Evolutionary conservation across 2,113 vertebrate species (phyloP).

Genomic region (Poecile atricapillus): DNA sequence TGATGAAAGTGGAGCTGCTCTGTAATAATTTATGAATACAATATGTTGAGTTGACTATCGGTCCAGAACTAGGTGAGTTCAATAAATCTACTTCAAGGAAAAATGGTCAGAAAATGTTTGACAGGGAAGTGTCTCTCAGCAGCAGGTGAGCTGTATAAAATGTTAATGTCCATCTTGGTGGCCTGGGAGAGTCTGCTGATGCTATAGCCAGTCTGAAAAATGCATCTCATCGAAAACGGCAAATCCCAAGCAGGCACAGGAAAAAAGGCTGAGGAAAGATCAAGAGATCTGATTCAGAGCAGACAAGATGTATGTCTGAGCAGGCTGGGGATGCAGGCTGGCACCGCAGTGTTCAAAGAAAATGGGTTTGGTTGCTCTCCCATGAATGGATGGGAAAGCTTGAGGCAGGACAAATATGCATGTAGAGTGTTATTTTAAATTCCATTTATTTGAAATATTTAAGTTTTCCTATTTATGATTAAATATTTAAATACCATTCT

Average conservation of each 20-base stretch:
- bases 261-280: background rate
- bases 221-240: background rate
- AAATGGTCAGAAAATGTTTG: background rate
- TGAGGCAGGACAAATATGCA: background rate
- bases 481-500: background rate
- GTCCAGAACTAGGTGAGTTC: background rate
- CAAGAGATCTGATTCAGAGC: background rate
- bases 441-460: background rate
- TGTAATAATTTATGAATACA: slow-evolving; percentile 12
- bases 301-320: background rate
- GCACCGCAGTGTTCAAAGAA: background rate
- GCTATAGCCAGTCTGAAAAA: background rate
- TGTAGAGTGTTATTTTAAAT: background rate
- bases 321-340: background rate
- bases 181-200: background rate
- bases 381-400: background rate
- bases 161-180: background rate
- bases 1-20: background rate
- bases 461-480: background rate
- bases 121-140: background rate
- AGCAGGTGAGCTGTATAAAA: background rate
- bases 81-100: background rate
- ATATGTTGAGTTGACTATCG: background rate
- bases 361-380: background rate
- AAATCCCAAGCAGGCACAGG: background rate